These are phyloP conservation scores for Manduca sexta DNA, from an alignment of 1,140 invertebrate species.

Conservation along the genomic window DNA sequence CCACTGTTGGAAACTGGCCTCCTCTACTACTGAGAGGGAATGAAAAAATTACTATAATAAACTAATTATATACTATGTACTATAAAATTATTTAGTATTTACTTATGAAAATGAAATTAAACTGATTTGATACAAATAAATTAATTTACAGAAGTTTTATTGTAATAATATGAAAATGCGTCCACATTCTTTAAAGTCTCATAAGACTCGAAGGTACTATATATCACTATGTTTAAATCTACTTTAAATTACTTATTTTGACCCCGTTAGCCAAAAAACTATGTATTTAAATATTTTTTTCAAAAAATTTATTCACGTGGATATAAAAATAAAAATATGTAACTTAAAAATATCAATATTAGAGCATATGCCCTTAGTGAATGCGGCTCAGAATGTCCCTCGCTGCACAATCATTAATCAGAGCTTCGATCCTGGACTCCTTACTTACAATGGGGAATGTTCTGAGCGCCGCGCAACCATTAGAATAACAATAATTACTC, in stretches of 20 bases:
- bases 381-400: constrained; percentile 38
- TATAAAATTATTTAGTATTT: no score
- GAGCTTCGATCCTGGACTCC: constrained; percentile 64
- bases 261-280: background rate
- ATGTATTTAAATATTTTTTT: background rate
- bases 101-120: no score
- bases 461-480: constrained; percentile 61
- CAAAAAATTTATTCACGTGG: background rate
- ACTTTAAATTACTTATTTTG: background rate
- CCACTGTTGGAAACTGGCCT: no score
- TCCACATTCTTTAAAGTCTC: no score
- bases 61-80: no score
- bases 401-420: constrained; percentile 68
- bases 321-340: background rate
- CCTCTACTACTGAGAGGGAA: no score
- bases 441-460: constrained; percentile 70
- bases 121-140: no score
- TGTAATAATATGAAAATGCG: no score
- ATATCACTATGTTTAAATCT: no score
- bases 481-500: constrained; percentile 72
- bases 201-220: no score
- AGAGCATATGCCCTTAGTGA: constrained; percentile 8
- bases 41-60: no score
- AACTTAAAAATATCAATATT: background rate
- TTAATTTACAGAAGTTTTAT: no score